Evolutionary conservation across 1,140 invertebrate species (phyloP).

Genomic region (Coptotermes formosanus): DNA sequence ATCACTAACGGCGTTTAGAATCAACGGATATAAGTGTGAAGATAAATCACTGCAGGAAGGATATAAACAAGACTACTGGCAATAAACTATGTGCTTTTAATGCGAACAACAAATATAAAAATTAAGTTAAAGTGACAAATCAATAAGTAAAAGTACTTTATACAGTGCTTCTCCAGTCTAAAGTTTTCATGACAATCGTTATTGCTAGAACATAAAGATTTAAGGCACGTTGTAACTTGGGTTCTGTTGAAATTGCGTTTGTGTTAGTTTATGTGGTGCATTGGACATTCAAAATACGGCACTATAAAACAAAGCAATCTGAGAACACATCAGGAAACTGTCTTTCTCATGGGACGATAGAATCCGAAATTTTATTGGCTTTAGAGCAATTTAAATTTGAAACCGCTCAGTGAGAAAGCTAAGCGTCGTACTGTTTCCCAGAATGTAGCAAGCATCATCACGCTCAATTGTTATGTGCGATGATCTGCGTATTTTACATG

Average conservation of each 20-base stretch:
- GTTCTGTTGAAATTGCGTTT: constrained; percentile 5
- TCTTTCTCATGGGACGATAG: neutral
- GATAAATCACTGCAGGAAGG: too few relatives aligned
- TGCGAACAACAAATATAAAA: neutral
- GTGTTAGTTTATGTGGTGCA: neutral
- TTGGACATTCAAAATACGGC: neutral
- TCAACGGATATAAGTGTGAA: too few relatives aligned
- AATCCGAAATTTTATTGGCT: neutral
- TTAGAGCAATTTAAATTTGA: neutral
- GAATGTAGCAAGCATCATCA: too few relatives aligned
- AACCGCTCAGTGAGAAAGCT: neutral
- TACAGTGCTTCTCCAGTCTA: neutral
- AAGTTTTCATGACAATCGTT: constrained; percentile 6
- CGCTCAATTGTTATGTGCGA: too few relatives aligned
- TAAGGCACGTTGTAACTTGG: neutral
- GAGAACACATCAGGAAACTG: neutral
- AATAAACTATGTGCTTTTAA: neutral
- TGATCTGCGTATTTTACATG: too few relatives aligned
- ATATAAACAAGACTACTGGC: too few relatives aligned
- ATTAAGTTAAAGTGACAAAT: constrained; percentile 5
- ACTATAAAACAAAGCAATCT: constrained; percentile 8
- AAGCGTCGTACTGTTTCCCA: too few relatives aligned
- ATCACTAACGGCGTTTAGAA: too few relatives aligned
- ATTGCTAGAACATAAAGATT: neutral
- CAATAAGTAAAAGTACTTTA: neutral